phyloP scores from a whole-genome alignment of 2,888 invertebrate genomes.

The Apamea anceps region DNA sequence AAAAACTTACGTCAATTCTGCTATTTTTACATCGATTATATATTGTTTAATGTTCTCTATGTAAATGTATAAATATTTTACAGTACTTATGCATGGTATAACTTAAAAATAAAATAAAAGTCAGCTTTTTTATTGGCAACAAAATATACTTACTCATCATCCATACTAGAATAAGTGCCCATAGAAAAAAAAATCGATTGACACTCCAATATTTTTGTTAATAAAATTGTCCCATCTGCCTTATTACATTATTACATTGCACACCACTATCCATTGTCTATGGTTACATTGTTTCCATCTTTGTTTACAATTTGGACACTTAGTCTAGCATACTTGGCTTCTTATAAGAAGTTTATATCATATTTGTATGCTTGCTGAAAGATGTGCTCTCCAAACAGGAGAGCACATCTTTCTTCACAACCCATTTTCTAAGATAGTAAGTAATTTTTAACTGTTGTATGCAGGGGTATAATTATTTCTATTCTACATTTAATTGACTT shows the following conservation, averaged over 20 bases:
- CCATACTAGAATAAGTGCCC: constrained; percentile 2
- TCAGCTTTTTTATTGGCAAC: constrained; percentile 53
- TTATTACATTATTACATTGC: constrained; percentile 8
- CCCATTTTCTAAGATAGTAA: neutral
- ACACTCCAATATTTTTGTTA: constrained; percentile 17
- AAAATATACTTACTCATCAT: constrained; percentile 16
- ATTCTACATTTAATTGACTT: constrained; percentile 6
- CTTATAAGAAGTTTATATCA: neutral
- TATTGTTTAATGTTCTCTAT: neutral
- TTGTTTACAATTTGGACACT: constrained; percentile 17
- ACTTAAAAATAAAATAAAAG: constrained; percentile 38
- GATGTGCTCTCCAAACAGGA: too few relatives aligned
- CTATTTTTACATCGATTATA: constrained; percentile 17
- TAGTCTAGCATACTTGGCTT: constrained; percentile 17
- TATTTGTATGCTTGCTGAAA: neutral
- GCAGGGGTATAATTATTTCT: neutral
- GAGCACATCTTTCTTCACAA: neutral
- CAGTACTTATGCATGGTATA: constrained; percentile 40
- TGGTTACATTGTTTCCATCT: neutral
- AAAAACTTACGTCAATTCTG: neutral
- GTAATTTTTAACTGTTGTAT: neutral
- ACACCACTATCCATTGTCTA: constrained; percentile 33
- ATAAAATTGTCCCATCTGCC: constrained; percentile 29
- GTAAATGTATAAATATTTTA: constrained; percentile 11
- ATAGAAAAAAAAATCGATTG: neutral